Evolutionary conservation across 2,888 invertebrate genomes (phyloP), one percentile per base, ranked within the genome.

Genomic region (Ormia ochracea): DNA sequence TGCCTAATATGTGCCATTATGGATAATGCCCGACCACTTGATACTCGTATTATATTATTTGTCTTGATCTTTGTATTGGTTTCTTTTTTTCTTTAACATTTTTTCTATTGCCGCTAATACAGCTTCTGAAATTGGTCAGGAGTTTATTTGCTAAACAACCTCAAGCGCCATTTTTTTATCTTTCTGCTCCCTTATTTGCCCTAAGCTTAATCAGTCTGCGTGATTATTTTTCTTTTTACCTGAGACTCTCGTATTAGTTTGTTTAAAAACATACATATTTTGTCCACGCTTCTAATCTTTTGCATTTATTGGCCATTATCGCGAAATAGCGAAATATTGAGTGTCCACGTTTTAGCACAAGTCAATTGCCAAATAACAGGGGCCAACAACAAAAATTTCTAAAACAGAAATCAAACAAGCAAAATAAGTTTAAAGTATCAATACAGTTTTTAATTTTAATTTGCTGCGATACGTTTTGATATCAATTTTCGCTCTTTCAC

Each of bases 111-210:
- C 69, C 19, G 10, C 31, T 36, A 45, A 73, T 38, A 38, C 56
- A 65, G 65, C 65, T 65, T 58, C 65, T 66, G 23, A 54, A 21
- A 68, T 59, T 63, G 66, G 61, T 58, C 61, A 65, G 48, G 50
- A 74, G 73, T 78, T 65, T 69, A 69, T 81, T 78, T 75, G 81
- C 74, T 70, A 68, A 83, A 81, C 76, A 83, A 76, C 81, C 63
- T 85, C 84, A 85, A 87, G 87, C 87, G 87, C 87, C 87, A 87
- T 87, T 87, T 82, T 76, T 77, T 85, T n/a, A n/a, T n/a, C n/a
- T n/a, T n/a, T n/a, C n/a, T n/a, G n/a, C n/a, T 23, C 58, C 58
- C 52, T 54, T 50, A 36, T 61, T 70, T 66, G 50, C 50, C 33
- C 48, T 9, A 58, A 78, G 59, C 48, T 72, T 56, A 73, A 73